phyloP scores from a whole-genome alignment of 2,113 vertebrate species.

The Dascyllus trimaculatus region DNA sequence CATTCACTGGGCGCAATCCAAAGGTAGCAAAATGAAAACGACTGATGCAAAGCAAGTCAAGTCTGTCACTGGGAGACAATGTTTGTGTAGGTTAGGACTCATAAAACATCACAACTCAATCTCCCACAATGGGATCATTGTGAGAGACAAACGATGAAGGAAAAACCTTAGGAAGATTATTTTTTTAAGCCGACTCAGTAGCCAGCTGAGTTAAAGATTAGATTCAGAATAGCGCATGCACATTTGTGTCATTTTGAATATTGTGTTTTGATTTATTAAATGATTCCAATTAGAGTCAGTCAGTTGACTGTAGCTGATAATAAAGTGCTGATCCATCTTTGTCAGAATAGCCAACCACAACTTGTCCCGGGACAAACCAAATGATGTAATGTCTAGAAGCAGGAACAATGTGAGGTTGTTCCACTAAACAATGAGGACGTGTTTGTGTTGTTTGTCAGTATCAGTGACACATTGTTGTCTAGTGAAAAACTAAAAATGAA shows the following conservation, averaged over 20 bases:
- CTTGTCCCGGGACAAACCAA: conserved; percentile 1
- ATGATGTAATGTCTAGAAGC: conserved; percentile 47
- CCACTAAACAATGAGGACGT: conserved; percentile 22
- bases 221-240: too few species aligned
- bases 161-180: neutral
- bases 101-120: neutral
- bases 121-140: too few species aligned
- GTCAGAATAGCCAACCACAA: conserved; percentile 9
- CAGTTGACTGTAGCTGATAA: neutral
- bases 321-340: conserved; percentile 7
- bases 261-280: neutral
- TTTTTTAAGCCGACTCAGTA: too few species aligned
- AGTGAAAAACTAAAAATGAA: neutral
- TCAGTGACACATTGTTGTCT: conserved; percentile 17
- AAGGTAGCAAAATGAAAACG: conserved; percentile 40
- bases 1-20: conserved; percentile 10
- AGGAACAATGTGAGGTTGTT: conserved; percentile 42
- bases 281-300: neutral
- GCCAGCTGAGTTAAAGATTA: too few species aligned
- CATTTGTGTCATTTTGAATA: too few species aligned
- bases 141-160: neutral
- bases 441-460: conserved; percentile 1
- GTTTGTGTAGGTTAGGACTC: conserved; percentile 10
- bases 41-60: conserved; percentile 26
- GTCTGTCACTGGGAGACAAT: conserved; percentile 19